Conservation (phyloP, 2,888 invertebrate species). For the Diaprepes abbreviatus region DNA sequence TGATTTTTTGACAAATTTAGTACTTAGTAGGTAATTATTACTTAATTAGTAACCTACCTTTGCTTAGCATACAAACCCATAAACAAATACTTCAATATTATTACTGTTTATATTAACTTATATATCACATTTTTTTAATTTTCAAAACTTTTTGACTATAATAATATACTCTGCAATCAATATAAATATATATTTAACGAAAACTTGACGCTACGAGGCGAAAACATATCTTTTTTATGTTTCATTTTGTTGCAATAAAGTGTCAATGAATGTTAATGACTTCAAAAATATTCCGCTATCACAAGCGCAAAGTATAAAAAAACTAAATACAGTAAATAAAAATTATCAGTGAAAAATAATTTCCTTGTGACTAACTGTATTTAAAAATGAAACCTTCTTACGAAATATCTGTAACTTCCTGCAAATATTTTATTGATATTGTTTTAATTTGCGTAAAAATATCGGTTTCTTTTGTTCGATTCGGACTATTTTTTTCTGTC, state of each 20-base stretch:
- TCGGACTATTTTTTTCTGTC: neutral
- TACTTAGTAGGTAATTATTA: too few relatives aligned
- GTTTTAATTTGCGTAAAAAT: neutral
- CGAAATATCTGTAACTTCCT: neutral
- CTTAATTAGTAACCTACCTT: too few relatives aligned
- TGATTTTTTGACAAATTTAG: too few relatives aligned
- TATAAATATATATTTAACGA: too few relatives aligned
- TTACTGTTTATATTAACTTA: too few relatives aligned
- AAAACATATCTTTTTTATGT: constrained; percentile 3
- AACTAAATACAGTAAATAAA: neutral
- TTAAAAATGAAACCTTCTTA: neutral
- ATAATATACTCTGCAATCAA: too few relatives aligned
- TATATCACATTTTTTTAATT: too few relatives aligned
- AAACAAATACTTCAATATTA: too few relatives aligned
- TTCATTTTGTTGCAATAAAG: neutral
- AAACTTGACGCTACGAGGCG: too few relatives aligned
- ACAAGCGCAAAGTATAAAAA: neutral
- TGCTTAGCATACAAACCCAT: too few relatives aligned
- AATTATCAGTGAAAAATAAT: constrained; percentile 3
- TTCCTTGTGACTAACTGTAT: constrained; percentile 3
- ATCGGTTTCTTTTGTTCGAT: neutral
- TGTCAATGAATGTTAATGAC: neutral
- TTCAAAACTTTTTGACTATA: too few relatives aligned
- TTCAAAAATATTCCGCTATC: neutral
- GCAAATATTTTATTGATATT: neutral